These are phyloP conservation scores for Argopecten irradians DNA, from an alignment of 1,140 invertebrate species.

Conservation along the genomic window DNA sequence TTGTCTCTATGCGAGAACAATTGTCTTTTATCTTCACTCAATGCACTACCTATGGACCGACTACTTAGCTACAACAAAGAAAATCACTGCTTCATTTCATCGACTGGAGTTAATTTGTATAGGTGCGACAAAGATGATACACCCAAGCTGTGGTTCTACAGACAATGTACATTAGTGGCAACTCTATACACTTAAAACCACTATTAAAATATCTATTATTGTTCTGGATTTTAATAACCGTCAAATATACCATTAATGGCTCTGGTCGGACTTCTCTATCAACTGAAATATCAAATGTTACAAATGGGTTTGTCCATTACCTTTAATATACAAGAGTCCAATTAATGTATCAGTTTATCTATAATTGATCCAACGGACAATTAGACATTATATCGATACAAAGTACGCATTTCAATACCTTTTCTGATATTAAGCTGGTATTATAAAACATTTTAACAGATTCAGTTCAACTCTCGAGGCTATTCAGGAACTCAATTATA, in stretches of 20 bases:
- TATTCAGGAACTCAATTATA: too few relatives aligned
- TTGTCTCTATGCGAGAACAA: neutral
- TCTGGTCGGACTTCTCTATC: neutral
- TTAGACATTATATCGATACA: neutral
- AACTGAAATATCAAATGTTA: neutral
- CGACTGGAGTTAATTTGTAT: neutral
- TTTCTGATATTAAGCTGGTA: neutral
- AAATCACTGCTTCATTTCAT: slow-evolving; percentile 11
- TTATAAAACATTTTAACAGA: too few relatives aligned
- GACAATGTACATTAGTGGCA: neutral
- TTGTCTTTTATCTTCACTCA: neutral
- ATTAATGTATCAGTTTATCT: neutral
- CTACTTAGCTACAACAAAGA: neutral
- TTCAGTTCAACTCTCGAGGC: too few relatives aligned
- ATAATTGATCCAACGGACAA: neutral
- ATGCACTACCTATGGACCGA: neutral
- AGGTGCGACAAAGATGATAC: neutral
- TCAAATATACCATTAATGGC: neutral
- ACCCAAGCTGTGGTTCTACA: neutral
- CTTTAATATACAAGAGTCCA: neutral
- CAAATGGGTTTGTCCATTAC: neutral
- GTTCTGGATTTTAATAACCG: neutral
- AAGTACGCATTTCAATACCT: neutral
- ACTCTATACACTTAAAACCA: neutral
- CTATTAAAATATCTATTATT: neutral